A percentile compares a stretch with the other conserved stretches of the same genome.
phyloP scores from a whole-genome alignment of 2,888 invertebrate genomes.

The Epirrhoe alternata region DNA sequence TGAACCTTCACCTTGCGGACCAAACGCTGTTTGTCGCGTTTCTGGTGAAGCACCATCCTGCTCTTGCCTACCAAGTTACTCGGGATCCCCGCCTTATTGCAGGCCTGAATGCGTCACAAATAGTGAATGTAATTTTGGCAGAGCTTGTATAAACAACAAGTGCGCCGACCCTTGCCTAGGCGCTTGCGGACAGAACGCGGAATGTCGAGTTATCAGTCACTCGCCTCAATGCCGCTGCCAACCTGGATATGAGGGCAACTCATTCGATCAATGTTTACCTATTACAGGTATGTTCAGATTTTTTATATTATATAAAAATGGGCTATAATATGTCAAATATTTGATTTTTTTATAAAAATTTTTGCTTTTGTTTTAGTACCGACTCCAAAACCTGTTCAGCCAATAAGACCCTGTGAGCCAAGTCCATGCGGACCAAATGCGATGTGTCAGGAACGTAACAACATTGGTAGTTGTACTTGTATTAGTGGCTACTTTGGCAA shows the following conservation, averaged over 20 bases:
- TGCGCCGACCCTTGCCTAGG: slow-evolving; percentile 93
- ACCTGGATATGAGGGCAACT: slow-evolving; percentile 89
- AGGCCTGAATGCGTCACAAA: slow-evolving; percentile 93
- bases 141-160: slow-evolving; percentile 91
- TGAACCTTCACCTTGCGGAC: slow-evolving; percentile 91
- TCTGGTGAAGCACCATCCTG: slow-evolving; percentile 86
- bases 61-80: slow-evolving; percentile 89
- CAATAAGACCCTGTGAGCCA: slow-evolving; percentile 82
- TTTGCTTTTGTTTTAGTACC: slow-evolving; percentile 46
- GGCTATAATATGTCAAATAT: neutral
- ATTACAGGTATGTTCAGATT: slow-evolving; percentile 61
- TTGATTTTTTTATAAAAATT: neutral
- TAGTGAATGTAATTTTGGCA: slow-evolving; percentile 90
- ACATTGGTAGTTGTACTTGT: slow-evolving; percentile 89
- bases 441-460: slow-evolving; percentile 87
- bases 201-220: slow-evolving; percentile 93
- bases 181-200: slow-evolving; percentile 90
- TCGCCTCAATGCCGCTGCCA: slow-evolving; percentile 94
- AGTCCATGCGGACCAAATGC: slow-evolving; percentile 89
- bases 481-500: slow-evolving; percentile 88
- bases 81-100: slow-evolving; percentile 90
- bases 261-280: slow-evolving; percentile 88
- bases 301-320: neutral
- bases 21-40: slow-evolving; percentile 89
- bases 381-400: slow-evolving; percentile 53